Conservation (phyloP, 1,140 invertebrate species). For the Berghia stephanieae region DNA sequence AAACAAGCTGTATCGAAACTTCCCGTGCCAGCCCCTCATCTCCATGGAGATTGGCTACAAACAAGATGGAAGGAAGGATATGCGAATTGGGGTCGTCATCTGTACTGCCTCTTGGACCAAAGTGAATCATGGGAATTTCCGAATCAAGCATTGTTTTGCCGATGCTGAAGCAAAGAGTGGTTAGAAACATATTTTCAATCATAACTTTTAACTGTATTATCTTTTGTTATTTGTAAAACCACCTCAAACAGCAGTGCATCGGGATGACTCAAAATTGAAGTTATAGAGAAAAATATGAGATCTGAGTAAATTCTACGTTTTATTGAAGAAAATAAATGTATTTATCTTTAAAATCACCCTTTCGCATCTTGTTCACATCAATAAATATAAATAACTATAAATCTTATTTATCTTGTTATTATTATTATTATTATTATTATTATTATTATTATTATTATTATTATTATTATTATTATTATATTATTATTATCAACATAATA, state of each 20-base stretch:
- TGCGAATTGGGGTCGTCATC: slow-evolving; percentile 28
- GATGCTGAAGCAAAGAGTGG: slow-evolving; percentile 42
- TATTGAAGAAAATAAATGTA: background rate
- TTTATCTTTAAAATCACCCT: background rate
- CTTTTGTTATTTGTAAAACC: background rate
- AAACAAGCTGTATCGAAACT: slow-evolving; percentile 72
- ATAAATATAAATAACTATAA: no score
- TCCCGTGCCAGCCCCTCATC: slow-evolving; percentile 87
- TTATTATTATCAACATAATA: background rate
- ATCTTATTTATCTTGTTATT: no score
- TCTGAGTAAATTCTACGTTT: no score
- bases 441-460: background rate
- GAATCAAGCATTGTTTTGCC: slow-evolving; percentile 70
- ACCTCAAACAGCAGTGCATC: background rate
- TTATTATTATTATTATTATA: background rate
- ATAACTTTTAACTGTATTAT: background rate
- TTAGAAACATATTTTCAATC: background rate
- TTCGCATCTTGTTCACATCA: background rate
- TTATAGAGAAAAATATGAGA: background rate
- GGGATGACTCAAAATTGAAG: background rate
- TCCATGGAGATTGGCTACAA: slow-evolving; percentile 88
- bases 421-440: background rate
- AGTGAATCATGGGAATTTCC: slow-evolving; percentile 92
- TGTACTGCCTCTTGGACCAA: slow-evolving; percentile 80
- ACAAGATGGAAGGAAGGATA: slow-evolving; percentile 72